Percentiles rank a stretch among this genome's conserved stretches.
Evolutionary conservation across 2,797 vertebrate species (phyloP).

Genomic region (Tadarida brasiliensis): DNA sequence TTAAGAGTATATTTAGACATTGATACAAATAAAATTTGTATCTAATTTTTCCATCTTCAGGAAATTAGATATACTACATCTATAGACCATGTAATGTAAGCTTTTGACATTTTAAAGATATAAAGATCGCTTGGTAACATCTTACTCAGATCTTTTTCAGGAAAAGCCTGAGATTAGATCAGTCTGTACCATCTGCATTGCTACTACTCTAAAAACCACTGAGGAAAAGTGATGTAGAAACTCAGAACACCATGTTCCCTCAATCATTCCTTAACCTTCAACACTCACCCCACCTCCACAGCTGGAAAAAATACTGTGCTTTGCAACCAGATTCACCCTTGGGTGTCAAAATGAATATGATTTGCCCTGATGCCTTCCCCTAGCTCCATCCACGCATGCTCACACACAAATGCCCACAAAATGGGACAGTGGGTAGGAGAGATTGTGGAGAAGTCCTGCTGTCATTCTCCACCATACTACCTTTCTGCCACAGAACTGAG

Average conservation of each 20-base stretch:
- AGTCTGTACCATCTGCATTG: neutral
- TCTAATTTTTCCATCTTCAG: conserved; percentile 10
- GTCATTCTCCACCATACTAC: neutral
- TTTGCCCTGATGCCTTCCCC: neutral
- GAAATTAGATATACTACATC: conserved; percentile 26
- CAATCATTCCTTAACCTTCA: neutral
- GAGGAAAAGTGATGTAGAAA: neutral
- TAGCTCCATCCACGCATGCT: neutral
- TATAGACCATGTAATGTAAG: neutral
- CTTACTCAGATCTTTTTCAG: conserved; percentile 27
- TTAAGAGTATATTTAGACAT: conserved; percentile 46
- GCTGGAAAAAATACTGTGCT: neutral
- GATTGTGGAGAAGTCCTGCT: neutral
- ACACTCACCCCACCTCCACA: neutral
- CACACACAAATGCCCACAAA: neutral
- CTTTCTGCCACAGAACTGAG: neutral
- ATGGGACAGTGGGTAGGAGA: neutral
- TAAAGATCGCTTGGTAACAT: neutral
- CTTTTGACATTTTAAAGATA: conserved; percentile 50
- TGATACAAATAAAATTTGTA: conserved; percentile 30
- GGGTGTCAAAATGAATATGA: neutral
- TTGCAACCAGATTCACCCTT: neutral
- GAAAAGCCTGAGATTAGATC: conserved; percentile 11
- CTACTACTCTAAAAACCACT: neutral
- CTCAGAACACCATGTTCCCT: neutral